These are phyloP conservation scores for Cyphomyrus discorhynchus DNA, from an alignment of 2,113 vertebrate species.

Conservation along the genomic window DNA sequence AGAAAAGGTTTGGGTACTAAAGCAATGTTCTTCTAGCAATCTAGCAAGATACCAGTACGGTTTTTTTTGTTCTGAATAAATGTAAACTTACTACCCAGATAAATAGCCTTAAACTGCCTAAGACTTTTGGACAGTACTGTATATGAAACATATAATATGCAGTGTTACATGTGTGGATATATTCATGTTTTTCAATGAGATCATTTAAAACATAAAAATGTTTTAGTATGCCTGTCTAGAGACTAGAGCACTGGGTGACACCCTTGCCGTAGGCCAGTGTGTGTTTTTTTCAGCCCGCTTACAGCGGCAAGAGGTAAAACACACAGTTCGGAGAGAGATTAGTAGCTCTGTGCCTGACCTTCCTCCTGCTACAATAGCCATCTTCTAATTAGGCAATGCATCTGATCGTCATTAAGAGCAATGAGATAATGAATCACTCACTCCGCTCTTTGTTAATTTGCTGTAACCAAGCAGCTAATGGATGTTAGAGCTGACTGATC, in stretches of 20 bases:
- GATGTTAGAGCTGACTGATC: constrained; percentile 88
- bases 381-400: constrained; percentile 87
- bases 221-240: not conserved
- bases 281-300: constrained; percentile 45
- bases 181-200: not conserved
- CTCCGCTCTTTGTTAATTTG: constrained; percentile 90
- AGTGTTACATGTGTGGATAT: not conserved
- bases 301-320: constrained; percentile 52
- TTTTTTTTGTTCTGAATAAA: not conserved
- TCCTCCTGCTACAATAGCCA: constrained; percentile 74
- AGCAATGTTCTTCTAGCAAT: not conserved
- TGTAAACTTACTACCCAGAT: not conserved
- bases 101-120: not conserved
- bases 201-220: not conserved
- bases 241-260: not conserved
- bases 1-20: not conserved
- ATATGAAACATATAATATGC: not conserved
- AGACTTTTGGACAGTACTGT: not conserved
- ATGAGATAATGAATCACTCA: constrained; percentile 89
- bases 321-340: constrained; percentile 58
- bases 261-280: constrained; percentile 14
- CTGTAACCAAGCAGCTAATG: constrained; percentile 90
- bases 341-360: constrained; percentile 76
- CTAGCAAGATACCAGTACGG: not conserved
- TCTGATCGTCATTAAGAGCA: constrained; percentile 95